Percentiles rank a stretch among this genome's conserved stretches.
These are phyloP conservation scores for Phylloscopus trochilus DNA, from an alignment of 2,113 vertebrate species.

Conservation along the genomic window DNA sequence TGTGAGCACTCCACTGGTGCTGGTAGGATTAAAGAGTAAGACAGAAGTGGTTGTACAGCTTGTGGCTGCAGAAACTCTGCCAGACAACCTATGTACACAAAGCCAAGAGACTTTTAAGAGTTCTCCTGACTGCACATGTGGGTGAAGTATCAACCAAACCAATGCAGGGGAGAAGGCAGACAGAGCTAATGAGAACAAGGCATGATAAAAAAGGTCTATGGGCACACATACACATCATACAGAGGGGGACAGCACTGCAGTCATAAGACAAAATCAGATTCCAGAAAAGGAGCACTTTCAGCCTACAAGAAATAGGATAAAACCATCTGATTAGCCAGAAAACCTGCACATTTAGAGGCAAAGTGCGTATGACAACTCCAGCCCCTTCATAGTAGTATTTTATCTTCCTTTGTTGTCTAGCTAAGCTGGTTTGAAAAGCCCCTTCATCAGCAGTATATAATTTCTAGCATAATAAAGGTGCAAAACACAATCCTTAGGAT, in stretches of 20 bases:
- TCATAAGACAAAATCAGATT: background rate
- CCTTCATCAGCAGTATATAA: background rate
- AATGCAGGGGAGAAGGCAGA: background rate
- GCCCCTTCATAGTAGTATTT: background rate
- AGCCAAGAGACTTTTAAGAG: background rate
- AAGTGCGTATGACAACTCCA: background rate
- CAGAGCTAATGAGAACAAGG: background rate
- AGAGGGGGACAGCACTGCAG: background rate
- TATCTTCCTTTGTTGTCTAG: background rate
- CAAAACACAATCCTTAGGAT: background rate
- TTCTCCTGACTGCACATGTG: background rate
- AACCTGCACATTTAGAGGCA: background rate
- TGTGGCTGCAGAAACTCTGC: background rate
- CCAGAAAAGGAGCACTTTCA: background rate
- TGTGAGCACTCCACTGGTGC: background rate
- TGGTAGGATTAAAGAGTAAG: background rate
- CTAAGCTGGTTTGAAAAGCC: conserved; percentile 6
- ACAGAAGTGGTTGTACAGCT: background rate
- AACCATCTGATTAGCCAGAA: background rate
- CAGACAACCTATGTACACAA: background rate
- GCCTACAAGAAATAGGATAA: background rate
- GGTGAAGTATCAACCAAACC: background rate
- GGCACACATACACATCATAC: background rate
- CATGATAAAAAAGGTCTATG: background rate
- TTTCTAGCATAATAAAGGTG: background rate